Evolutionary conservation across 2,797 vertebrate genomes (phyloP), one percentile per base, ranked within the genome.

Genomic region (Anabas testudineus): DNA sequence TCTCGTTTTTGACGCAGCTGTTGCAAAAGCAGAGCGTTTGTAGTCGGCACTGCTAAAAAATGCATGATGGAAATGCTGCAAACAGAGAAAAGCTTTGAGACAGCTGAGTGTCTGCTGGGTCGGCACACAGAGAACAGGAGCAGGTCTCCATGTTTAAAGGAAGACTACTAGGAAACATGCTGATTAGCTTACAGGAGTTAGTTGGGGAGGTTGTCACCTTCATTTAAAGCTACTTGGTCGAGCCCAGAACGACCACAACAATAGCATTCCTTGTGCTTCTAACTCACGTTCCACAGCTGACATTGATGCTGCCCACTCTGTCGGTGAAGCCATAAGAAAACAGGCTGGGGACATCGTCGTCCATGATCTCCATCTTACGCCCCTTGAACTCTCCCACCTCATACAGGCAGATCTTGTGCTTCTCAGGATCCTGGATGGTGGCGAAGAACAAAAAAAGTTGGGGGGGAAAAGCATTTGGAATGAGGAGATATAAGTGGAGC

Each of bases 291-390:
- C 94, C 93, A 77, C 91, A 93, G 90, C 86, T 91, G 78, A 93
- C 93, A 82, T 90, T 83, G 84, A 93, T 87, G 85, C 94, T 94
- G 78, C 92, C 94, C 19, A 95, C 94, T 78, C 94, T 91, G 62
- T 94, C 92, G 0, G 94, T 95, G 84, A 94, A 95, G 34, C 94
- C 94, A 0, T 95, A 92, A 10, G 93, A 87, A 70, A 86, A 93
- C 76, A 94, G 81, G 75, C 93, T 94, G 71, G 94, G 94, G 15
- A 94, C 93, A 0, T 94, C 94, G 28, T 95, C 93, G 15, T 94
- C 94, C 90, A 94, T 91, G 82, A 95, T 94, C 91, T 94, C 94
- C 94, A 95, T 95, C 86, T 94, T 95, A 28, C 93, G 93, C 5
- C 94, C 94, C 89, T 95, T 95, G 82, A 92, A 94, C 79, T 94